Conservation (phyloP, 2,113 vertebrate genomes). For the Murina feae region DNA sequence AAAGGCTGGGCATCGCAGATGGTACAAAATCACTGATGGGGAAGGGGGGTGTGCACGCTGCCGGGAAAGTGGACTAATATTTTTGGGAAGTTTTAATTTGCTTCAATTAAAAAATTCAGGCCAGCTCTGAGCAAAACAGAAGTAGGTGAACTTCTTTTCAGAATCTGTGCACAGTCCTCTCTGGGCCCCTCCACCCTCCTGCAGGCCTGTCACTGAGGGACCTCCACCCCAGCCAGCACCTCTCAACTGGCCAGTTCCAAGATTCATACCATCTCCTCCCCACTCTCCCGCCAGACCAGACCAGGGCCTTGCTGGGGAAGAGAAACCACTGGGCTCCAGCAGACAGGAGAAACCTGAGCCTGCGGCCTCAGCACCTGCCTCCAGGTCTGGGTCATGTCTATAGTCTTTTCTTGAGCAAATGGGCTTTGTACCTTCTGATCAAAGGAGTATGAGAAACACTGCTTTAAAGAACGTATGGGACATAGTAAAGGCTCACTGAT, state of each 20-base stretch:
- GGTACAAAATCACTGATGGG: background rate
- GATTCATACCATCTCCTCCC: background rate
- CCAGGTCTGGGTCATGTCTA: background rate
- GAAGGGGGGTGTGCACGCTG: background rate
- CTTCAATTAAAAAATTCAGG: slow-evolving; percentile 70
- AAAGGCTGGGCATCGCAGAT: background rate
- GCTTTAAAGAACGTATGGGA: background rate
- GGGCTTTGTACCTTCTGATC: background rate
- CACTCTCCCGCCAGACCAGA: background rate
- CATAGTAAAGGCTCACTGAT: background rate
- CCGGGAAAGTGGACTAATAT: slow-evolving; percentile 48
- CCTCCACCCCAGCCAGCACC: background rate
- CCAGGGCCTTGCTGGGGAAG: background rate
- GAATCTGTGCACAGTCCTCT: background rate
- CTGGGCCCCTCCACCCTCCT: background rate
- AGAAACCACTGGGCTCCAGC: background rate
- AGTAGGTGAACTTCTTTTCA: slow-evolving; percentile 59
- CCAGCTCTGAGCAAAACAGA: slow-evolving; percentile 48
- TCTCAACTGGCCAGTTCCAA: background rate
- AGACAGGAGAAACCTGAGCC: background rate
- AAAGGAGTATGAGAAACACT: background rate
- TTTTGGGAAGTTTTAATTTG: slow-evolving; percentile 68
- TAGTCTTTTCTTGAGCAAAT: background rate
- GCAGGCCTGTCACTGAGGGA: background rate
- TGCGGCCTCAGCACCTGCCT: background rate